phyloP scores from a whole-genome alignment of 1,140 invertebrate genomes.

The Melipona quadrifasciata region DNA sequence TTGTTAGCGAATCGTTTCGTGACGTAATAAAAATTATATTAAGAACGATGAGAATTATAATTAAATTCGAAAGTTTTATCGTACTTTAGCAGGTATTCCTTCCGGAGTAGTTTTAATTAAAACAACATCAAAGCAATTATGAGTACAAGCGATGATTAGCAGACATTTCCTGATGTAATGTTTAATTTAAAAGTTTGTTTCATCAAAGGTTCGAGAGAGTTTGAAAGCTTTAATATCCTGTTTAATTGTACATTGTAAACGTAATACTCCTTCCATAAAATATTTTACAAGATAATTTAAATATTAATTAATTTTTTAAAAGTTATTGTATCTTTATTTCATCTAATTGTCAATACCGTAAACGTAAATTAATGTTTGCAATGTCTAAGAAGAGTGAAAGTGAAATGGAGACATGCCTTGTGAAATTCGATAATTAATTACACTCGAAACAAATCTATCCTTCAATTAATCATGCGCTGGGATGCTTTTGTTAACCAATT shows the following conservation, averaged over 20 bases:
- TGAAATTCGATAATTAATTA: background rate
- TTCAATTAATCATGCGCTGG: background rate
- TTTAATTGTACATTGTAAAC: background rate
- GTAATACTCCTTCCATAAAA: background rate
- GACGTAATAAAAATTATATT: background rate
- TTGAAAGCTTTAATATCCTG: background rate
- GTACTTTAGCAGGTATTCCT: background rate
- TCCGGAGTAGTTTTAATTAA: background rate
- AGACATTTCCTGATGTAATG: background rate
- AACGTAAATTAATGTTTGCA: background rate
- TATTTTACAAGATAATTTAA: background rate
- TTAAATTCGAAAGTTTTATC: background rate
- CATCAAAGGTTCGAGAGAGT: background rate
- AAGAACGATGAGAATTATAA: background rate
- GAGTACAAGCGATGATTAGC: background rate
- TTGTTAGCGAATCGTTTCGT: background rate
- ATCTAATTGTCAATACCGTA: background rate
- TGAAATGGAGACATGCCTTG: background rate
- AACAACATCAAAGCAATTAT: background rate
- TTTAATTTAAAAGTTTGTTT: background rate
- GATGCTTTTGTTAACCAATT: background rate
- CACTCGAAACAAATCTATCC: background rate
- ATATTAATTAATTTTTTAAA: background rate
- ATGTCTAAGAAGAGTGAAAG: background rate
- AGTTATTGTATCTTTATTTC: background rate